These are phyloP conservation scores for Acleris emargana DNA, from an alignment of 2,888 invertebrate species.

Conservation along the genomic window DNA sequence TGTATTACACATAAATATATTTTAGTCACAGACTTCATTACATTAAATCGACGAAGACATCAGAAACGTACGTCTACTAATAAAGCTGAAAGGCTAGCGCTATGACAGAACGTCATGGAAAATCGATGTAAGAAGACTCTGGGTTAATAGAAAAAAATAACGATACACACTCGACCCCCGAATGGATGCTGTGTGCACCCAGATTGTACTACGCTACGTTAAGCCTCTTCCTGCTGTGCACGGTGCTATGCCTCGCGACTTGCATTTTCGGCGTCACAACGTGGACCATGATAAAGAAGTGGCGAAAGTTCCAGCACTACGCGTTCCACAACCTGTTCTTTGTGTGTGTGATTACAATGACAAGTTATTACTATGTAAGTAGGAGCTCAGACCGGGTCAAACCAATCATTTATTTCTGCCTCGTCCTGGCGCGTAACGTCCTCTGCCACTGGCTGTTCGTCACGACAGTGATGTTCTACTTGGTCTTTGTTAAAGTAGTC, in stretches of 20 bases:
- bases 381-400: background rate
- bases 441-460: slow-evolving; percentile 30
- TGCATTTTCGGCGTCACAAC: slow-evolving; percentile 18
- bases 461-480: slow-evolving; percentile 31
- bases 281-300: slow-evolving; percentile 25
- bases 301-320: slow-evolving; percentile 34
- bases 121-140: too few relatives aligned
- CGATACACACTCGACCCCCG: too few relatives aligned
- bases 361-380: slow-evolving; percentile 1
- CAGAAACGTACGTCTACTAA: too few relatives aligned
- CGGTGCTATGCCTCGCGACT: slow-evolving; percentile 13
- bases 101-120: too few relatives aligned
- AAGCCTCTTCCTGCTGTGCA: slow-evolving; percentile 5
- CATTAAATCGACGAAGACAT: too few relatives aligned
- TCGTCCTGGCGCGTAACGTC: slow-evolving; percentile 18
- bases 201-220: slow-evolving; percentile 16
- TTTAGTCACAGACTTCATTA: too few relatives aligned
- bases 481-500: slow-evolving; percentile 34
- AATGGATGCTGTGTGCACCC: background rate
- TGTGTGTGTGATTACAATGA: slow-evolving; percentile 22
- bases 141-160: too few relatives aligned
- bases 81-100: too few relatives aligned
- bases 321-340: slow-evolving; percentile 28
- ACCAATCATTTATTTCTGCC: slow-evolving; percentile 12
- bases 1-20: too few relatives aligned